Evolutionary conservation across 2,797 vertebrate genomes (phyloP), one percentile per base, ranked within the genome.

Genomic region (Chrosomus eos): DNA sequence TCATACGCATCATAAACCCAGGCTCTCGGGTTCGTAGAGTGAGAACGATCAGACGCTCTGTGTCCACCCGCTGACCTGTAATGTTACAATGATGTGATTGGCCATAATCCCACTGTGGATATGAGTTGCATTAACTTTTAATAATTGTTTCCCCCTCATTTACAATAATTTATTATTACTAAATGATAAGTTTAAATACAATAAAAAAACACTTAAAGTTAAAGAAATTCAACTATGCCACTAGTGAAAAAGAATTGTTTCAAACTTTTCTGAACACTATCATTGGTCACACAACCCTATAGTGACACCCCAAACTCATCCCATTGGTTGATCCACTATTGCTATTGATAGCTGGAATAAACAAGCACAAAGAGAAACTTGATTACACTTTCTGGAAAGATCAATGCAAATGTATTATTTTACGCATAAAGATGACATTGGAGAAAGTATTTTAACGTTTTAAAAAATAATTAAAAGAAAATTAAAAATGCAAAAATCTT

Each of bases 1-100:
- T 84, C 72, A 82, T 82, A 82, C 64, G 84, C 51, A 51, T 80
- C 78, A 82, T 84, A 84, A 87, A 86, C 83, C 73, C 67, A 28
- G 16, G 67, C 66, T 76, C 80, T 85, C 83, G 38, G 48, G 78
- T 85, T 75, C 51, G 45, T 28, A 72, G 81, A 78, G 58, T 64
- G 81, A 68, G 48, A 64, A 76, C 28, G 72, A 83, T 87, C 88
- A 85, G 85, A 60, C 73, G 70, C 82, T 79, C 14, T 9, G 55
- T 80, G 80, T 80, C 83, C 83, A 80, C 48, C 33, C 18, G 23
- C 55, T 67, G 67, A 87, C 82, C 71, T 83, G 86, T 88, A 80
- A 71, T 87, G 78, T 64, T 70, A 40, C 68, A 86, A 75, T 67
- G 55, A 87, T 75, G 68, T 81, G 71, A 67, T 68, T 48, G 43